Evolutionary conservation across 2,797 vertebrate genomes (phyloP), one percentile per base, ranked within the genome.

Genomic region (Myiothlypis chrysogaster): DNA sequence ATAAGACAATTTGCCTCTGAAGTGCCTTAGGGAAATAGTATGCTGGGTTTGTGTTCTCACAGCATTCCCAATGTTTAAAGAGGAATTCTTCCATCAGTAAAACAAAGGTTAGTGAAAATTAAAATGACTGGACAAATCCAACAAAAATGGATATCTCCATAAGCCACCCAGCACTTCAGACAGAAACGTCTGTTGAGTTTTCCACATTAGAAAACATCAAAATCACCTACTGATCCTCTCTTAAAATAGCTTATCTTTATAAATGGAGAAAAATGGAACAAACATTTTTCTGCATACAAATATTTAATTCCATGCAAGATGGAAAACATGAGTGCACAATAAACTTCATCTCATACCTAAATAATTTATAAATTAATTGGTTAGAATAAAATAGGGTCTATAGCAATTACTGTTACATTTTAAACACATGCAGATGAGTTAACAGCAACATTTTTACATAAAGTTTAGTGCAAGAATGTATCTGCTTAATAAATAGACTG

Each of bases 251-350:
- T 95, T 89, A 81, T 73, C 91, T 92, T 90, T 81, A n/a, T 72
- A 95, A 78, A 37, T 66, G 82, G 88, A 94, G 78, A 87, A 86
- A 63, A 96, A 87, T 37, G 17, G 70, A 96, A 96, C 83, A 79
- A 94, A 96, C 84, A 39, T 75, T 96, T 94, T 95, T 96, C 94
- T 94, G 94, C 88, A 95, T 92, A 94, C 83, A 92, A 47, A 89
- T 97, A 95, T 94, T 95, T 96, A 96, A 96, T 96, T 96, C 95
- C 91, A 97, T 96, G 96, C 96, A 96, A 86, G 96, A 96, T 96
- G 95, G 92, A 97, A 97, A 96, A 93, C 23, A 10, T 93, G 72
- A 95, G 83, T 71, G 66, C 92, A 97, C 93, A 93, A 87, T 78
- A 96, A 95, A 93, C 80, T 89, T 97, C 77, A 87, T 83, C 95